Percentiles rank a stretch among this genome's conserved stretches.
Evolutionary conservation across 2,113 vertebrate species (phyloP).

Genomic region (Ovis aries): ARS-UI_Ramb_v3.0 NC_056071.1:25918501-25919000

Average conservation of each 20-base stretch:
- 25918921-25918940: not conserved
- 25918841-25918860: not conserved
- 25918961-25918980: accelerated
- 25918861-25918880: not conserved
- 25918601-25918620: accelerated
- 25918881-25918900: accelerated
- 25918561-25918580: not conserved
- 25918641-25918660: too few relatives aligned
- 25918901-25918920: not conserved
- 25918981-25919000: accelerated
- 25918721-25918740: not conserved
- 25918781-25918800: accelerated
- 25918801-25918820: not conserved
- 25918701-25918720: not conserved
- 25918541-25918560: not conserved
- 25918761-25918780: not conserved
- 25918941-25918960: not conserved
- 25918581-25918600: accelerated
- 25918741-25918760: not conserved
- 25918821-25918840: not conserved
- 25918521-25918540: accelerated
- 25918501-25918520: not conserved
- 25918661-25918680: not conserved
- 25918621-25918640: not conserved
- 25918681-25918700: not conserved